These are phyloP conservation scores for Agrilus cyanescens DNA, from an alignment of 2,888 invertebrate genomes.

Conservation along the genomic window DNA sequence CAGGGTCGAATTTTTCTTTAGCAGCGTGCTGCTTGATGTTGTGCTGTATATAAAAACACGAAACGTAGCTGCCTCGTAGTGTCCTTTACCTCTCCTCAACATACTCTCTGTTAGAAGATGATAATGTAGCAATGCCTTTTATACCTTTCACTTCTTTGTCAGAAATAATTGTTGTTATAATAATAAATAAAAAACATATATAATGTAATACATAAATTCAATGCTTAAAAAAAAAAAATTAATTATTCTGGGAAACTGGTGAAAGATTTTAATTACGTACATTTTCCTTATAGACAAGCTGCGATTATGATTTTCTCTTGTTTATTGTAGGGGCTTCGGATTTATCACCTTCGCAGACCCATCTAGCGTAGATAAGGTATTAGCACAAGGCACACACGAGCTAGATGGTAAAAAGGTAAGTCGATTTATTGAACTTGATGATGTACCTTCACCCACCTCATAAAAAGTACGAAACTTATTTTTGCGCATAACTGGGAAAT, in stretches of 20 bases:
- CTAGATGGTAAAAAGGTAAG: constrained; percentile 99
- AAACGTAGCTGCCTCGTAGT: constrained; percentile 24
- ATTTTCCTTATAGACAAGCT: too few species aligned
- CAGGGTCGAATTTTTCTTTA: constrained; percentile 5
- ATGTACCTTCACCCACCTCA: neutral
- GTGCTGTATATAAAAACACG: constrained; percentile 22
- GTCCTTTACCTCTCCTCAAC: constrained; percentile 8
- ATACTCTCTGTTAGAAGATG: too few species aligned
- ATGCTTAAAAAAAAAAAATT: too few species aligned
- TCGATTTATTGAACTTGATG: neutral
- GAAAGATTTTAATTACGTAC: too few species aligned
- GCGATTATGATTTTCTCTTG: neutral
- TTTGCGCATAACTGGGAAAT: too few species aligned
- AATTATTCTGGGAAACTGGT: too few species aligned
- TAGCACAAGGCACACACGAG: constrained; percentile 96
- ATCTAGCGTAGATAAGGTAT: constrained; percentile 97
- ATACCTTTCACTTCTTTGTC: too few species aligned
- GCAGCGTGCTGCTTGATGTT: constrained; percentile 20
- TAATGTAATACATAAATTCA: too few species aligned
- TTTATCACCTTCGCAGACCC: constrained; percentile 99
- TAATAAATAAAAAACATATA: too few species aligned
- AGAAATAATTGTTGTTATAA: too few species aligned
- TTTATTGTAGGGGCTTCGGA: constrained; percentile 86
- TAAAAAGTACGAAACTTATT: neutral
- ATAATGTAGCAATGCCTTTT: too few species aligned